Evolutionary conservation across 2,888 invertebrate genomes (phyloP), one percentile per base, ranked within the genome.

Genomic region (Lottia gigantea): DNA sequence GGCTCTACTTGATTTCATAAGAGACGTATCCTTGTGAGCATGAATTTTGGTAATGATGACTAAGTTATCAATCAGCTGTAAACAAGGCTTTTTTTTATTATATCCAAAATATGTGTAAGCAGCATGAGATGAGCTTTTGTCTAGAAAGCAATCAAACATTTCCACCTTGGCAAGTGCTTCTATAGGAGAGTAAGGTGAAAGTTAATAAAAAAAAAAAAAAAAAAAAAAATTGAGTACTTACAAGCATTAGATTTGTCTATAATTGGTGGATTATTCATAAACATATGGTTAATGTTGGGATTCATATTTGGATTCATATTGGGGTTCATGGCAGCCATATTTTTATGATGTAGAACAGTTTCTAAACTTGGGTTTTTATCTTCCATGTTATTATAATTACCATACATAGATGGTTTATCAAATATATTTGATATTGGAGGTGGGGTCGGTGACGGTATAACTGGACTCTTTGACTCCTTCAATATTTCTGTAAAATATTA

Each of bases 381-480:
- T 47, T 75, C 75, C 66, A 75, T 71, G 62, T 75, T 78, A 64
- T 78, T 76, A 64, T 74, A 80, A 26, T 77, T 76, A 11, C 78
- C 71, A 16, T 76, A 79, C 71, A 81, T 80, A 8, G 71, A 67
- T 8, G 77, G 70, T 62, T 76, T 74, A 23, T 80, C 80, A 73
- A 76, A 80, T 64, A 78, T 31, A 0, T 77, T 71, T 14, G 72
- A 71, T 4, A 75, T 75, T 15, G 77, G 76, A 0, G 77, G 75
- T 0, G 81, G 79, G 11, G 81, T 79, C 2, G 83, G 83, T 12
- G 85, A 84, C 8, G 82, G 81, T 19, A 82, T 76, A 62, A 79
- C 72, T 26, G 85, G 84, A 72, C 85, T 85, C 71, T 78, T 79
- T 25, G 78, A 75, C 19, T 84, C 84, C 74, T 80, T 80, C 66